phyloP scores from a whole-genome alignment of 2,797 vertebrate species.

The Mus caroli region DNA sequence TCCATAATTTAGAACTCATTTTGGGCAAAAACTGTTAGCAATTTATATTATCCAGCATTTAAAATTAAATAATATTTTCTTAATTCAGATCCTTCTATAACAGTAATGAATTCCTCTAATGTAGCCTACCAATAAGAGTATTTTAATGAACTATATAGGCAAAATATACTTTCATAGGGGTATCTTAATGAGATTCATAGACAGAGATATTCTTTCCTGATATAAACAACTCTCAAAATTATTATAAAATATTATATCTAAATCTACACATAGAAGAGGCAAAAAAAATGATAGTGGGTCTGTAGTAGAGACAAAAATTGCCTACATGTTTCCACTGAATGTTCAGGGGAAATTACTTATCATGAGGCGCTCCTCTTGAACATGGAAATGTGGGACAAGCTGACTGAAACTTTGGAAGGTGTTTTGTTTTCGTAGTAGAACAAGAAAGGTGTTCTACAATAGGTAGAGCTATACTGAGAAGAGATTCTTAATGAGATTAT shows the following conservation, averaged over 20 bases:
- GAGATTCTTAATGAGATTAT: background rate
- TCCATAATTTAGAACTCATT: background rate
- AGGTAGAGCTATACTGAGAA: background rate
- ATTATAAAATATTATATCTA: slow-evolving; percentile 51
- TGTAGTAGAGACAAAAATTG: background rate
- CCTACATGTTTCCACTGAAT: background rate
- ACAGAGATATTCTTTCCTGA: background rate
- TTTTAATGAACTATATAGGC: background rate
- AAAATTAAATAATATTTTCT: background rate
- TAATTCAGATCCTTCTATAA: background rate
- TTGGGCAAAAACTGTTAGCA: background rate
- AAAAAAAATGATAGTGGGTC: background rate
- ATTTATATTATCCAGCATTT: background rate
- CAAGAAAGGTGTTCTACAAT: background rate
- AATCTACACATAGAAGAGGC: background rate
- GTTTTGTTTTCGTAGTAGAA: background rate
- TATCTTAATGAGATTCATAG: background rate
- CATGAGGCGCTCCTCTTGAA: background rate
- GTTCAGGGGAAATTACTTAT: background rate
- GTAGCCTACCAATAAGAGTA: background rate
- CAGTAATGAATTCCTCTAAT: background rate
- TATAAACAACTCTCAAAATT: background rate
- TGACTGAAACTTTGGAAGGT: background rate
- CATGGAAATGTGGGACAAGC: background rate
- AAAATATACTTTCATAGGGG: background rate